Evolutionary conservation across 2,797 vertebrate genomes (phyloP).

Genomic region (Ptychobarbus kaznakovi): DNA sequence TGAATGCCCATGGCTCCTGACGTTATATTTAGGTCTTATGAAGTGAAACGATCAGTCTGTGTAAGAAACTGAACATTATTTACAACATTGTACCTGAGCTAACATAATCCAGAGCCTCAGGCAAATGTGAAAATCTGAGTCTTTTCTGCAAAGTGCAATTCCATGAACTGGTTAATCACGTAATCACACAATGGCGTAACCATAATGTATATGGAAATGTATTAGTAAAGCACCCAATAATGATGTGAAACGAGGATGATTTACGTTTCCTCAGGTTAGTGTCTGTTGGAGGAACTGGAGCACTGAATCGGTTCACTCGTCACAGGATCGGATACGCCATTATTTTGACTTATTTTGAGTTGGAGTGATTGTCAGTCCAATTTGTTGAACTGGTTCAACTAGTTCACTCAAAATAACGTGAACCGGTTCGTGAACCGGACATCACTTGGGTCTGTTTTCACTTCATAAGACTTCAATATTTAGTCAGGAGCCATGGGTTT

Average conservation of each 20-base stretch:
- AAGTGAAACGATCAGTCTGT: not conserved
- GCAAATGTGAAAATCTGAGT: not conserved
- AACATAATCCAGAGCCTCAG: not conserved
- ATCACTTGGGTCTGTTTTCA: not conserved
- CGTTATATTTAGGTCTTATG: not conserved
- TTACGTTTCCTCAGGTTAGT: not conserved
- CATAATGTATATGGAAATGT: not conserved
- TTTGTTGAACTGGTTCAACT: no score
- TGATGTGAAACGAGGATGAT: not conserved
- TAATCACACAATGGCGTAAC: not conserved
- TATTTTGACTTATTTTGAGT: not conserved
- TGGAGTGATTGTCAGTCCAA: not conserved
- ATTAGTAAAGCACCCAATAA: not conserved
- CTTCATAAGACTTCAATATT: not conserved
- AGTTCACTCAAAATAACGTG: not conserved
- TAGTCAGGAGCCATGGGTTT: not conserved
- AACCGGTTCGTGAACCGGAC: not conserved
- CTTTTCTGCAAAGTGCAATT: not conserved
- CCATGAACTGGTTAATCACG: not conserved
- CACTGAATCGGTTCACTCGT: not conserved
- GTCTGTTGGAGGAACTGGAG: not conserved
- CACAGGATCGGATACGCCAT: not conserved
- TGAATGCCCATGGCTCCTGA: not conserved
- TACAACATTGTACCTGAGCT: not conserved
- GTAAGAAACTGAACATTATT: not conserved